phyloP scores from a whole-genome alignment of 2,888 invertebrate genomes.

The Cephus pulcher region DNA sequence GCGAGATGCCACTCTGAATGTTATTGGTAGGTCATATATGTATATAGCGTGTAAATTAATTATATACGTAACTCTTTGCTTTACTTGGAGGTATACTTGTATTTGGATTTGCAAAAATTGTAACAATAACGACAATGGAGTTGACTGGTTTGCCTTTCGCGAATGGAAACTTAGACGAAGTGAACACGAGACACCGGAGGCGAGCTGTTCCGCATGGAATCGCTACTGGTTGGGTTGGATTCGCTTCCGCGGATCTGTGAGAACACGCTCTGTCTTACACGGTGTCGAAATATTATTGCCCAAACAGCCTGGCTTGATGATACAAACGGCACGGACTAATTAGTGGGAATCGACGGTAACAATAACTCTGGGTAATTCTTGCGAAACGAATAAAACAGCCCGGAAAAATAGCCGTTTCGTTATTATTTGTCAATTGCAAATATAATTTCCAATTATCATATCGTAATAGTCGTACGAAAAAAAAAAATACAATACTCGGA shows the following conservation, averaged over 20 bases:
- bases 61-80: not conserved
- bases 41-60: not conserved
- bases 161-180: not conserved
- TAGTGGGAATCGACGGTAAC: constrained; percentile 30
- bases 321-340: constrained; percentile 10
- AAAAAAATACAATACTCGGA: not conserved
- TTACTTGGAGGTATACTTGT: not conserved
- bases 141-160: not conserved
- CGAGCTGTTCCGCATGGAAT: constrained; percentile 5
- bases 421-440: not conserved
- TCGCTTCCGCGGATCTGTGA: not conserved
- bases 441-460: not conserved
- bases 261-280: not conserved
- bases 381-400: constrained; percentile 30
- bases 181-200: not conserved
- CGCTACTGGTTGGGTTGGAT: not conserved
- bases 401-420: not conserved
- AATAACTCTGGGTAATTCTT: constrained; percentile 33
- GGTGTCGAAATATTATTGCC: constrained; percentile 9
- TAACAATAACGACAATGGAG: not conserved
- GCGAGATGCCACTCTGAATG: not conserved
- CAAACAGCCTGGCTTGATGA: constrained; percentile 3
- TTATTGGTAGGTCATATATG: not conserved
- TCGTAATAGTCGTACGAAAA: not conserved
- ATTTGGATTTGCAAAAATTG: not conserved